Evolutionary conservation across 2,888 invertebrate species (phyloP).

Genomic region (Synanthedon myopaeformis): DNA sequence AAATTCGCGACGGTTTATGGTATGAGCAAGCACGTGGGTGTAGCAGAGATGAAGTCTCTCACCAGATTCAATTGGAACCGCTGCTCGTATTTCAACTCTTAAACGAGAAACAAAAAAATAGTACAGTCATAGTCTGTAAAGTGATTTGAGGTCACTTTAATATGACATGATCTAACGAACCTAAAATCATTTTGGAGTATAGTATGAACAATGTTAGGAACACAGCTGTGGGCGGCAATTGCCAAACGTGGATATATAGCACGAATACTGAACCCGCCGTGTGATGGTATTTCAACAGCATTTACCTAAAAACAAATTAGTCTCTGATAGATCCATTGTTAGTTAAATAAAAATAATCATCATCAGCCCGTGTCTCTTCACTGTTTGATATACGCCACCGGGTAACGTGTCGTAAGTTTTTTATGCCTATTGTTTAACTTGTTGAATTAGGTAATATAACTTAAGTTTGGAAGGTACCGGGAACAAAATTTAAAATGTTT

Average conservation of each 20-base stretch:
- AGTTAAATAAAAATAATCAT: too few species aligned
- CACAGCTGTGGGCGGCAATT: slow-evolving; percentile 84
- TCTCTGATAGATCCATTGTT: not conserved
- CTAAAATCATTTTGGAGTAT: slow-evolving; percentile 62
- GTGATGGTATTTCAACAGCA: slow-evolving; percentile 79
- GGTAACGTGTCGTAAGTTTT: too few species aligned
- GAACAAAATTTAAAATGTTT: too few species aligned
- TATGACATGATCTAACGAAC: slow-evolving; percentile 23
- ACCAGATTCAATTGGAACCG: slow-evolving; percentile 73
- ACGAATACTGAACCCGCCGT: slow-evolving; percentile 75
- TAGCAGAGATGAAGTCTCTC: slow-evolving; percentile 79
- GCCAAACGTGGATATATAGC: slow-evolving; percentile 83
- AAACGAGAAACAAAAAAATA: not conserved
- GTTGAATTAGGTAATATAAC: too few species aligned
- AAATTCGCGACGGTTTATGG: slow-evolving; percentile 76
- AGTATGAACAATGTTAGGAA: slow-evolving; percentile 84
- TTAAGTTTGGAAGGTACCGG: too few species aligned
- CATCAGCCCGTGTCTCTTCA: too few species aligned
- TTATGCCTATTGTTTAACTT: too few species aligned
- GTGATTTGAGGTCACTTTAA: not conserved
- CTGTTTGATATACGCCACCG: too few species aligned
- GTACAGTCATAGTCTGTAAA: not conserved
- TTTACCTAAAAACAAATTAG: slow-evolving; percentile 62
- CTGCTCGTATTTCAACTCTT: slow-evolving; percentile 78
- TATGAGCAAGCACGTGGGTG: slow-evolving; percentile 81